Percentiles rank a stretch among this genome's conserved stretches.
Conservation (phyloP, 2,113 vertebrate species). For the Aspiorhynchus laticeps region DNA sequence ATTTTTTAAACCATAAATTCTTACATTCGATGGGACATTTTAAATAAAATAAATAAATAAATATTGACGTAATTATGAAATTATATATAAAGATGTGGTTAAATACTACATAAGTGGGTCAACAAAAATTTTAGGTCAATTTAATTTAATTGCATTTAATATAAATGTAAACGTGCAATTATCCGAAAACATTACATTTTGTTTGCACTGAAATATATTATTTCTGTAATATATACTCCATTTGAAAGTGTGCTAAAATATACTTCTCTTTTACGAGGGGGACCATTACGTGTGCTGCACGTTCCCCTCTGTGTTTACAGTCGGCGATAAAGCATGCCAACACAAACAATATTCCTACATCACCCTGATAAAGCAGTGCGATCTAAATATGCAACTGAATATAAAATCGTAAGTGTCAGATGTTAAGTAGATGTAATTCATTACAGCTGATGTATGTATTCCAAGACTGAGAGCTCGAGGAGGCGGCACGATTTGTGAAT, state of each 20-base stretch:
- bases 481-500: conserved; percentile 37
- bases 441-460: conserved; percentile 47
- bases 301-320: conserved; percentile 29
- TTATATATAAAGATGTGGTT: neutral
- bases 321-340: conserved; percentile 29
- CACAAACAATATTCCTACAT: conserved; percentile 44
- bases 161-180: neutral
- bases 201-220: neutral
- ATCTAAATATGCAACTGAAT: conserved; percentile 49
- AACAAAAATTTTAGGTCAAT: neutral
- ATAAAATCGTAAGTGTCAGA: conserved; percentile 36
- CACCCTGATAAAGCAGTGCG: conserved; percentile 30
- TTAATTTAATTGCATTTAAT: neutral
- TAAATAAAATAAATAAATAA: neutral
- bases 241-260: neutral
- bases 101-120: neutral
- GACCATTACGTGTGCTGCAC: neutral
- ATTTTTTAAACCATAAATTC: neutral
- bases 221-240: neutral
- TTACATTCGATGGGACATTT: neutral
- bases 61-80: neutral
- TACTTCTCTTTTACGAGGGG: neutral
- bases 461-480: conserved; percentile 42
- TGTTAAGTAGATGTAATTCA: conserved; percentile 53
- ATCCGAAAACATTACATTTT: neutral